phyloP scores from a whole-genome alignment of 2,113 vertebrate species.

The Boleophthalmus pectinirostris region DNA sequence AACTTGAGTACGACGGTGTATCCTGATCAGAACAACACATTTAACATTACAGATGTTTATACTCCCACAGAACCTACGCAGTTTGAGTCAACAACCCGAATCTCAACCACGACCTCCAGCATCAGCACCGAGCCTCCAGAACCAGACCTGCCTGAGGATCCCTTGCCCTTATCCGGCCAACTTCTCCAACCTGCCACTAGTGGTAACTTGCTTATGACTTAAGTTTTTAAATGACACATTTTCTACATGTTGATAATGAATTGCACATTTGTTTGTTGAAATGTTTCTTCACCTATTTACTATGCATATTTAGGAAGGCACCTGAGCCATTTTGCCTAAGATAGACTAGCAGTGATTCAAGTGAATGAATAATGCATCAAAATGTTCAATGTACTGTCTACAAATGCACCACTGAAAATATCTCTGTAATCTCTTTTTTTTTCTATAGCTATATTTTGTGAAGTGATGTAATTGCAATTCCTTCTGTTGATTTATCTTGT shows the following conservation, averaged over 20 bases:
- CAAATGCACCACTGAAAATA: not conserved
- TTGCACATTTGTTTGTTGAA: no score
- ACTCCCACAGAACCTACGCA: not conserved
- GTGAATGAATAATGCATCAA: not conserved
- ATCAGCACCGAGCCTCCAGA: not conserved
- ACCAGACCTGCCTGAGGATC: rapidly evolving
- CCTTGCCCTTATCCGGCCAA: constrained; percentile 41
- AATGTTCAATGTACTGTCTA: no score
- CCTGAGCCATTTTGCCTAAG: no score
- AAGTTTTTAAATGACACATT: not conserved
- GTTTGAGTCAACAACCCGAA: not conserved
- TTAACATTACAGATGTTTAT: not conserved
- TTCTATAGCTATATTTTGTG: no score
- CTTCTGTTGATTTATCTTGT: no score
- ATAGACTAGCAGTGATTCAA: not conserved
- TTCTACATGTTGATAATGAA: no score
- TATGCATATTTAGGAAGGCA: no score
- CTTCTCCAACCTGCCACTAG: constrained; percentile 21
- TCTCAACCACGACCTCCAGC: not conserved
- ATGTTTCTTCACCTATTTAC: no score
- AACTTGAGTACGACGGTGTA: not conserved
- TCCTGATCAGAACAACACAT: not conserved
- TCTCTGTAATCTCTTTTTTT: no score
- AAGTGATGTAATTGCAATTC: no score
- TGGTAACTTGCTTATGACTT: constrained; percentile 36